These are phyloP conservation scores for Dendrocopos noguchii DNA, from an alignment of 2,113 vertebrate species.

Conservation along the genomic window DNA sequence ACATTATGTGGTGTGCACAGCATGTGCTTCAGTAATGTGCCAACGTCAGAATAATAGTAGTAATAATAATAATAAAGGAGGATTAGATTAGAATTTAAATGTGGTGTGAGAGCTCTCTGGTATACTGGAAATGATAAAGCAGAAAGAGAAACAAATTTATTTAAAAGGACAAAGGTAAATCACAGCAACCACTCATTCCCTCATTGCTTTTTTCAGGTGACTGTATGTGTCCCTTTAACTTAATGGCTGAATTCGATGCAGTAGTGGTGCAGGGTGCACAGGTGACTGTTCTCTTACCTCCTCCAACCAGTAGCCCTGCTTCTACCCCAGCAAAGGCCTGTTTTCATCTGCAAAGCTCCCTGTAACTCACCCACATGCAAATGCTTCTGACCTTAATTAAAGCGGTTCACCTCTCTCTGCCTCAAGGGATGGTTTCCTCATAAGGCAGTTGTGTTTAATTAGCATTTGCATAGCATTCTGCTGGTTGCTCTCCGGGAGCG, in stretches of 20 bases:
- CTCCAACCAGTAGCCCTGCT: neutral
- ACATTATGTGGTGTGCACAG: conserved; percentile 10
- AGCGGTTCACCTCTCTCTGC: conserved; percentile 64
- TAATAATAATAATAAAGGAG: conserved; percentile 1
- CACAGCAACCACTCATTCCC: neutral
- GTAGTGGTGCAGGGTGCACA: neutral
- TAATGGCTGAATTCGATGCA: neutral
- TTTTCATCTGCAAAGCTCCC: conserved; percentile 1
- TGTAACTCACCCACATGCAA: conserved; percentile 59
- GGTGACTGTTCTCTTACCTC: neutral
- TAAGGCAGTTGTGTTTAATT: conserved; percentile 72
- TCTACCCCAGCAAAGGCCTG: neutral
- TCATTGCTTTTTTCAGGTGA: neutral
- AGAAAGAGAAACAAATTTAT: neutral
- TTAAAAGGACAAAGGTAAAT: neutral
- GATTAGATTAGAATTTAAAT: conserved; percentile 31
- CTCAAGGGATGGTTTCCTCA: conserved; percentile 65
- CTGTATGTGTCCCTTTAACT: neutral
- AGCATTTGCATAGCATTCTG: conserved; percentile 71
- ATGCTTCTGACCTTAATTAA: conserved; percentile 69
- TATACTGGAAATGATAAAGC: neutral
- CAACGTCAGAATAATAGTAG: conserved; percentile 29
- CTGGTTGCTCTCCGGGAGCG: conserved; percentile 55
- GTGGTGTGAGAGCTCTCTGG: conserved; percentile 38
- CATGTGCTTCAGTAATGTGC: conserved; percentile 38